phyloP scores from a whole-genome alignment of 2,113 vertebrate genomes.

The Lethenteron camtschaticum region DNA sequence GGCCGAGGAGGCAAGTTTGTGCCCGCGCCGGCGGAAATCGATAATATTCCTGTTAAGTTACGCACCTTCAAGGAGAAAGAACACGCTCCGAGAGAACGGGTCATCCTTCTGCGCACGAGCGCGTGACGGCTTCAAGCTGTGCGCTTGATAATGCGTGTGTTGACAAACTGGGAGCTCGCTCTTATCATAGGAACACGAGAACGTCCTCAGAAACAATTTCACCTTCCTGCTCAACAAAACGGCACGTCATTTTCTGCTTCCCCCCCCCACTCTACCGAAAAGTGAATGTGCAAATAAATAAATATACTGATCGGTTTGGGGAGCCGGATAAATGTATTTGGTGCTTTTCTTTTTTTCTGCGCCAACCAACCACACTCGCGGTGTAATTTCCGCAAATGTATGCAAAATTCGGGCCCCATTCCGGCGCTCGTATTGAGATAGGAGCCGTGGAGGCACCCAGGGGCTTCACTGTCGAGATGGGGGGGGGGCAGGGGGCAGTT shows the following conservation, averaged over 20 bases:
- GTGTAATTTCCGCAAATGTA: too few relatives aligned
- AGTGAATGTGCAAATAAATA: too few relatives aligned
- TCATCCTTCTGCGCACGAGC: neutral
- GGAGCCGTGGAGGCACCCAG: too few relatives aligned
- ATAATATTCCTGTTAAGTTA: slow-evolving; percentile 5
- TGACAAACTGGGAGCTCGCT: neutral
- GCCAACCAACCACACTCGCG: too few relatives aligned
- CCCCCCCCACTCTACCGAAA: too few relatives aligned
- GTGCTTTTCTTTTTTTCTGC: too few relatives aligned
- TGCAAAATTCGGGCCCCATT: too few relatives aligned
- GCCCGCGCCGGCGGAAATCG: slow-evolving; percentile 1
- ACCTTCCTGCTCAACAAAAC: neutral
- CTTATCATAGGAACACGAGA: neutral
- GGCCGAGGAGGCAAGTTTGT: neutral
- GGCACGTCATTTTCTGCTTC: neutral
- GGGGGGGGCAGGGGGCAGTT: too few relatives aligned
- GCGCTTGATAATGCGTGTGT: neutral
- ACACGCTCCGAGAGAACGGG: neutral
- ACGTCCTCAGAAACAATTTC: neutral
- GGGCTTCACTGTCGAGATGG: too few relatives aligned
- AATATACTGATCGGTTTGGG: too few relatives aligned
- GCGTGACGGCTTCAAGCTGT: neutral
- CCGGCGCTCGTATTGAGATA: too few relatives aligned
- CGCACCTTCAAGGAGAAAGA: slow-evolving; percentile 5
- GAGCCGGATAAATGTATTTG: too few relatives aligned